Conservation (phyloP, 1,140 invertebrate genomes). For the Nixonia krombeini region DNA sequence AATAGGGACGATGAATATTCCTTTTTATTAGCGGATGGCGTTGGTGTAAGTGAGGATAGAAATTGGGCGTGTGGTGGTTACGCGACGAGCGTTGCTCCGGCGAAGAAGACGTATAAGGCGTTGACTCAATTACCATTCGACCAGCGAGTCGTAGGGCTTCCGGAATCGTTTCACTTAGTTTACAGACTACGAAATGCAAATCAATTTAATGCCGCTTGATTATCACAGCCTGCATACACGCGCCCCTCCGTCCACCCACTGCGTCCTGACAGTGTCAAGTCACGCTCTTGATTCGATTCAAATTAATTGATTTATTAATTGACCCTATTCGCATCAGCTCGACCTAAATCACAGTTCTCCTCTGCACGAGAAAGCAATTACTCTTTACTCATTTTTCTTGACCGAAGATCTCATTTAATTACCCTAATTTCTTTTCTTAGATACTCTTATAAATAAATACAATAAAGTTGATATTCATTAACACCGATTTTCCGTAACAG, state of each 20-base stretch:
- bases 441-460: no score
- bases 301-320: background rate
- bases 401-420: no score
- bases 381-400: no score
- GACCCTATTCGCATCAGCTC: no score
- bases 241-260: background rate
- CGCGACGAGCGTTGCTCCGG: background rate
- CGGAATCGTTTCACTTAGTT: conserved; percentile 39
- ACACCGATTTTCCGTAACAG: no score
- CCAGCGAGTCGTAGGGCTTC: conserved; percentile 31
- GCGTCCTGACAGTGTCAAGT: conserved; percentile 5
- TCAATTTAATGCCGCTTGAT: conserved; percentile 44
- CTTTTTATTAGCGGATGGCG: background rate
- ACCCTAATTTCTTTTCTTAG: no score
- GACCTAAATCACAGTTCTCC: no score
- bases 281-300: conserved; percentile 7
- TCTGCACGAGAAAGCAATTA: no score
- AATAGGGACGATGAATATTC: no score
- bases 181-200: conserved; percentile 46
- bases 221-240: conserved; percentile 30
- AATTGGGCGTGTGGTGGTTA: conserved; percentile 22
- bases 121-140: conserved; percentile 37
- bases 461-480: no score
- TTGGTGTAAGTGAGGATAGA: conserved; percentile 18
- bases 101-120: conserved; percentile 43